phyloP scores from a whole-genome alignment of 2,888 invertebrate genomes.

The Chirona hameri region DNA sequence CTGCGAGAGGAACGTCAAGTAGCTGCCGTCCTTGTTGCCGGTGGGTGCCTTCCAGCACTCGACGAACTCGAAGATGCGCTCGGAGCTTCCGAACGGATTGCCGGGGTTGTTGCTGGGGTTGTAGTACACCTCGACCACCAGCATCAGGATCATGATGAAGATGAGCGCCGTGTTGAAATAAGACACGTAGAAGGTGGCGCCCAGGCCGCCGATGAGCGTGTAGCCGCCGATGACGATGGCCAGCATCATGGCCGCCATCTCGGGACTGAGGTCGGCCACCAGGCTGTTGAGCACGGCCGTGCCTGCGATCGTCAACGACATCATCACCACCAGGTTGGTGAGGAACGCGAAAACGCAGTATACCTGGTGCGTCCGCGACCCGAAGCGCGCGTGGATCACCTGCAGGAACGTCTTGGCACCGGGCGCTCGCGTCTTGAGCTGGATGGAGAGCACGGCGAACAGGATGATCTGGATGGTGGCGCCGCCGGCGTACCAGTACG shows the following conservation, averaged over 20 bases:
- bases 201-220: slow-evolving; percentile 38
- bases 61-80: too few species aligned
- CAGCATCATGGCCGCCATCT: slow-evolving; percentile 45
- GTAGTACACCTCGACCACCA: too few species aligned
- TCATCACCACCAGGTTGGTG: slow-evolving; percentile 48
- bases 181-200: slow-evolving; percentile 32
- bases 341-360: slow-evolving; percentile 46
- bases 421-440: slow-evolving; percentile 44
- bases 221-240: slow-evolving; percentile 40
- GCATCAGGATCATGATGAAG: too few species aligned
- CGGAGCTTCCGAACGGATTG: too few species aligned
- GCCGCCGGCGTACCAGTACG: slow-evolving; percentile 44
- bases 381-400: slow-evolving; percentile 46
- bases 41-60: slow-evolving; percentile 42
- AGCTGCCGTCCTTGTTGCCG: slow-evolving; percentile 45
- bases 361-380: slow-evolving; percentile 45
- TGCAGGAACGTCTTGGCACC: slow-evolving; percentile 43
- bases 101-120: slow-evolving; percentile 25
- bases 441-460: slow-evolving; percentile 45
- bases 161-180: too few species aligned
- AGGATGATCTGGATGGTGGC: slow-evolving; percentile 44
- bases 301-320: slow-evolving; percentile 41
- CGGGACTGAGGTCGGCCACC: slow-evolving; percentile 43
- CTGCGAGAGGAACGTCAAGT: slow-evolving; percentile 46
- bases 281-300: slow-evolving; percentile 29